Conservation (phyloP, 2,797 vertebrate genomes). For the Thamnophis elegans region DNA sequence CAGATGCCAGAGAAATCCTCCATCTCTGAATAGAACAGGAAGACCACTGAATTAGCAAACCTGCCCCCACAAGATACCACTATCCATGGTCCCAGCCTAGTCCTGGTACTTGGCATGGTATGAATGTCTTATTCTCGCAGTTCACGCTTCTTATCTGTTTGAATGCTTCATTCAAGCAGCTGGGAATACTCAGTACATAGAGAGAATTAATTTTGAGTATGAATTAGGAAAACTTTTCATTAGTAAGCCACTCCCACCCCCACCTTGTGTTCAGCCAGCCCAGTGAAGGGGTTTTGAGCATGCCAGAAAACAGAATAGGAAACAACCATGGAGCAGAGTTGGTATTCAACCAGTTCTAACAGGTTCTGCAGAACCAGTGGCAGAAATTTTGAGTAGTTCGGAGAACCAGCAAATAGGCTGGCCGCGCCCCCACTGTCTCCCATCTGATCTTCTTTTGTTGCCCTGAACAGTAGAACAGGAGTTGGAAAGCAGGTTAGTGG, state of each 20-base stretch:
- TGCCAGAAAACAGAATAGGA: constrained; percentile 45
- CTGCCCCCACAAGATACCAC: neutral
- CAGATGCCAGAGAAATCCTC: neutral
- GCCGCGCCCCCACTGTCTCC: too few relatives aligned
- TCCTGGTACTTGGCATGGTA: neutral
- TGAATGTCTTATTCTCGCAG: constrained; percentile 40
- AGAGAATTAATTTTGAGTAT: constrained; percentile 60
- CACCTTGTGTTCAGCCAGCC: constrained; percentile 73
- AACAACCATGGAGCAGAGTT: neutral
- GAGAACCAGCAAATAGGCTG: too few relatives aligned
- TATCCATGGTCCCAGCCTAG: neutral
- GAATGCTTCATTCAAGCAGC: constrained; percentile 56
- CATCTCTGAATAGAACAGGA: neutral
- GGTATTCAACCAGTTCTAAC: too few relatives aligned
- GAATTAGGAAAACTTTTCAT: constrained; percentile 64
- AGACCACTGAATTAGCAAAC: neutral
- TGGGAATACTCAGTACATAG: constrained; percentile 41
- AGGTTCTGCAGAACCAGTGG: too few relatives aligned
- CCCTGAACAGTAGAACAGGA: too few relatives aligned
- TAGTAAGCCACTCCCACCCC: constrained; percentile 61
- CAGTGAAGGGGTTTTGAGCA: constrained; percentile 68
- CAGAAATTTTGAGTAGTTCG: too few relatives aligned
- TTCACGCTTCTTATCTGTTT: constrained; percentile 43
- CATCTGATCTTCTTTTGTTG: too few relatives aligned
- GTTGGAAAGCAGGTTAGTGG: too few relatives aligned